Evolutionary conservation across 2,888 invertebrate genomes (phyloP).

Genomic region (Epicampocera succincta): DNA sequence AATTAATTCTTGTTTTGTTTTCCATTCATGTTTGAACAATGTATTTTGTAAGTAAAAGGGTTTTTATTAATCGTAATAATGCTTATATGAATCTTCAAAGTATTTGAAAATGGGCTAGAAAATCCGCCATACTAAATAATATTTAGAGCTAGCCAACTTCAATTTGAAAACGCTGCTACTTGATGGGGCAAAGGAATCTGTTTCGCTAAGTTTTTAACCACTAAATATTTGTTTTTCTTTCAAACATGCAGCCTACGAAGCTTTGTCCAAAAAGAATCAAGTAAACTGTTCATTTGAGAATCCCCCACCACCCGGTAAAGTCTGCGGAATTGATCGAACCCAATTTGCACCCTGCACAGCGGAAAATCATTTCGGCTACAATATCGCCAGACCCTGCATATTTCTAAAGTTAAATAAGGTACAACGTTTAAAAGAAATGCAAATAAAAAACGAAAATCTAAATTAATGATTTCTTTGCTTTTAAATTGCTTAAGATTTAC

Average conservation of each 20-base stretch:
- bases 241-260: constrained; percentile 78
- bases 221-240: constrained; percentile 29
- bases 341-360: constrained; percentile 89
- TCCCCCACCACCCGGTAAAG: constrained; percentile 85
- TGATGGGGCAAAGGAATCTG: not conserved
- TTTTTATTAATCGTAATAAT: constrained; percentile 2
- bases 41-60: constrained; percentile 59
- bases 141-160: not conserved
- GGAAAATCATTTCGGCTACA: constrained; percentile 92
- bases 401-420: constrained; percentile 98
- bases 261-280: constrained; percentile 84
- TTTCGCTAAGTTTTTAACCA: too few species aligned
- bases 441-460: not conserved
- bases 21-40: constrained; percentile 13
- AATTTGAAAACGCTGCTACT: too few species aligned
- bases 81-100: not conserved
- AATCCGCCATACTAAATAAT: not conserved
- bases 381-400: constrained; percentile 94
- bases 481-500: constrained; percentile 87
- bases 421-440: constrained; percentile 68
- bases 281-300: constrained; percentile 86
- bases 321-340: constrained; percentile 90
- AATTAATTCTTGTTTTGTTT: constrained; percentile 34
- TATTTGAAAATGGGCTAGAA: constrained; percentile 45
- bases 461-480: not conserved